phyloP scores from a whole-genome alignment of 2,113 vertebrate genomes.

The Anarrhichthys ocellatus region DNA sequence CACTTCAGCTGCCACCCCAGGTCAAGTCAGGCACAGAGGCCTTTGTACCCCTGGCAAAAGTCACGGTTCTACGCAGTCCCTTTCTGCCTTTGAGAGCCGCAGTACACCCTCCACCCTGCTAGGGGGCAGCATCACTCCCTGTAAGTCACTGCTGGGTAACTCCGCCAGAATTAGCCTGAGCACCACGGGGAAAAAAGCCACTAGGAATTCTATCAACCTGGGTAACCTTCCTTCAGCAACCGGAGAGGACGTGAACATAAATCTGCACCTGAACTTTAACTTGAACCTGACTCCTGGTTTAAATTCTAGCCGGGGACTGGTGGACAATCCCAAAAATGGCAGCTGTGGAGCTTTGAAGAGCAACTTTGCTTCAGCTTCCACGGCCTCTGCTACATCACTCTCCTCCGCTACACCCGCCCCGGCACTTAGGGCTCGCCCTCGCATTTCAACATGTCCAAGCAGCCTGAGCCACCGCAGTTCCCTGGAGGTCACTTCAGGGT shows the following conservation, averaged over 20 bases:
- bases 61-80: constrained; percentile 81
- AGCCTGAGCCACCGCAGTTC: constrained; percentile 83
- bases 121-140: constrained; percentile 68
- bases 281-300: constrained; percentile 80
- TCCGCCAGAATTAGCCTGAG: constrained; percentile 79
- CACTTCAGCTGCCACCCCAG: constrained; percentile 35
- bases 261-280: constrained; percentile 84
- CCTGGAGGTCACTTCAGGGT: constrained; percentile 76
- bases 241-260: constrained; percentile 84
- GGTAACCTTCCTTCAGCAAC: constrained; percentile 86
- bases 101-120: constrained; percentile 53
- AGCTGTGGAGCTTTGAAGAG: constrained; percentile 67
- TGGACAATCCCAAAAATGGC: constrained; percentile 70
- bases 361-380: constrained; percentile 61
- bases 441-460: constrained; percentile 86
- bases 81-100: constrained; percentile 79
- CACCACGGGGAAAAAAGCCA: constrained; percentile 77
- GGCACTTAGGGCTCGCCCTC: constrained; percentile 81
- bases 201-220: constrained; percentile 85
- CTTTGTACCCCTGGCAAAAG: constrained; percentile 68
- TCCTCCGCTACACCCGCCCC: constrained; percentile 75
- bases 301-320: constrained; percentile 67
- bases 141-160: constrained; percentile 82
- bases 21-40: constrained; percentile 35
- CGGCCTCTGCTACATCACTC: constrained; percentile 69